phyloP scores from a whole-genome alignment of 2,797 vertebrate genomes.

The Gambelia wislizenii region DNA sequence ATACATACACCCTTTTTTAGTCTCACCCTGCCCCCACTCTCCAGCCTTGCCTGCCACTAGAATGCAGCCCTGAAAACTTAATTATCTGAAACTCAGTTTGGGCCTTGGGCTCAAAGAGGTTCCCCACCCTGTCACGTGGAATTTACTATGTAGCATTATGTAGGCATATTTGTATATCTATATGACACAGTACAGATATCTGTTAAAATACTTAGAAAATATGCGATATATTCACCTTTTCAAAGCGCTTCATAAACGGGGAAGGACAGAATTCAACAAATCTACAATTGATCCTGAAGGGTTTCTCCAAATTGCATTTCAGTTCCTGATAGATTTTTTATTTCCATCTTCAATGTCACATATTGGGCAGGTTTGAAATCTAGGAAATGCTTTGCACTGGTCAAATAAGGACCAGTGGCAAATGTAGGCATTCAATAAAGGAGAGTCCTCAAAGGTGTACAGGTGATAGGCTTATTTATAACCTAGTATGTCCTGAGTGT shows the following conservation, averaged over 20 bases:
- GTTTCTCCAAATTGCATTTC: background rate
- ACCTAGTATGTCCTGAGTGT: background rate
- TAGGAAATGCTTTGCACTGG: background rate
- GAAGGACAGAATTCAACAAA: conserved; percentile 1
- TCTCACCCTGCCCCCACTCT: too few species aligned
- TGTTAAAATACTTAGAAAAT: too few species aligned
- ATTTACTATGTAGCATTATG: rapidly evolving
- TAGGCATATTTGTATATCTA: rapidly evolving
- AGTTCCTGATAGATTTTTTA: background rate
- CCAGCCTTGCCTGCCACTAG: background rate
- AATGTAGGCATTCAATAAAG: background rate
- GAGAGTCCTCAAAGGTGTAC: background rate
- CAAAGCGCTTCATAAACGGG: background rate
- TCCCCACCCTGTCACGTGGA: background rate
- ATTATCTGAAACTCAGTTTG: too few species aligned
- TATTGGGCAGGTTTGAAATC: background rate
- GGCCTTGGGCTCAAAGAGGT: too few species aligned
- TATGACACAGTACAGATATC: background rate
- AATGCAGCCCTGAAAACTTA: too few species aligned
- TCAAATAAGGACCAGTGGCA: background rate
- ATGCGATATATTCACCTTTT: background rate
- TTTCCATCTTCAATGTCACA: background rate
- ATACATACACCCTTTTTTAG: background rate
- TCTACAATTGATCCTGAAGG: background rate
- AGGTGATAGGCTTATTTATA: background rate